These are phyloP conservation scores for Sesamia nonagrioides DNA, from an alignment of 1,140 invertebrate species.

Conservation along the genomic window DNA sequence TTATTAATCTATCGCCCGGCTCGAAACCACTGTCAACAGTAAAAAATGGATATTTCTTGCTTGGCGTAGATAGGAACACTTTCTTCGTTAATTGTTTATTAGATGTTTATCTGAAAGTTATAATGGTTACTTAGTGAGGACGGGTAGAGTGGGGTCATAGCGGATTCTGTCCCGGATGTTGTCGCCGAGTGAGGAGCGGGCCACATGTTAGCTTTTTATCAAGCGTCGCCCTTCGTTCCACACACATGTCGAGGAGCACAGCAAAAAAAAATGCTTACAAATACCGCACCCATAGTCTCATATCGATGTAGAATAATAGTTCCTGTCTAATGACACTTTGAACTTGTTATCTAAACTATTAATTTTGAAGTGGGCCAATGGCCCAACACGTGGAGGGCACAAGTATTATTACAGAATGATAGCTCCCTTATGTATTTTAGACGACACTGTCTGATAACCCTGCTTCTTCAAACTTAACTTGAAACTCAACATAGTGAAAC, in stretches of 20 bases:
- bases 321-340: constrained; percentile 48
- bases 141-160: constrained; percentile 3
- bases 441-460: constrained; percentile 10
- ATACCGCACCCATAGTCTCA: constrained; percentile 40
- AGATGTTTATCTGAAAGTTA: constrained; percentile 33
- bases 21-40: background rate
- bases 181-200: constrained; percentile 27
- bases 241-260: constrained; percentile 48
- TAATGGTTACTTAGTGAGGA: constrained; percentile 15
- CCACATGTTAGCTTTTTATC: constrained; percentile 60
- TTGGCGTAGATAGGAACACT: background rate
- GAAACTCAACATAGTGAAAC: constrained; percentile 1
- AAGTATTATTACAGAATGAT: constrained; percentile 33
- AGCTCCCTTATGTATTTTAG: constrained; percentile 5
- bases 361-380: constrained; percentile 42
- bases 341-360: constrained; percentile 49
- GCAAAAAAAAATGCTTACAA: constrained; percentile 50
- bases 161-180: constrained; percentile 52
- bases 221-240: constrained; percentile 48
- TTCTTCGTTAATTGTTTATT: background rate
- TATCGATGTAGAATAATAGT: constrained; percentile 26
- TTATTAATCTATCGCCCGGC: constrained; percentile 39
- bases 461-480: background rate
- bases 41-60: background rate
- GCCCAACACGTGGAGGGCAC: constrained; percentile 20